These are phyloP conservation scores for Oophaga pumilio DNA, from an alignment of 2,113 vertebrate genomes.

Conservation along the genomic window DNA sequence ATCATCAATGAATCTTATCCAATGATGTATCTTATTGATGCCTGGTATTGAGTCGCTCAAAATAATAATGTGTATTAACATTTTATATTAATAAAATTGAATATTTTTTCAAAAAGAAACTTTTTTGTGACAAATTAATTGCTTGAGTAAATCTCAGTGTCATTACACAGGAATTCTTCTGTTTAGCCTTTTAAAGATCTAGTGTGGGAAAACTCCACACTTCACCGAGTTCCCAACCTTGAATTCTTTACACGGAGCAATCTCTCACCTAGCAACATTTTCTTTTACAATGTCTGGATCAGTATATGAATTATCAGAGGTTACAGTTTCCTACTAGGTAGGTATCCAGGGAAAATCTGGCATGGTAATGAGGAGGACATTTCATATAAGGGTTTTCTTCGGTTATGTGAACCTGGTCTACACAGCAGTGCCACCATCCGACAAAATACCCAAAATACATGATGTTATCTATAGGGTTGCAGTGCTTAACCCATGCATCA, in stretches of 20 bases:
- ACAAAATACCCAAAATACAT: neutral
- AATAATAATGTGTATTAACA: too few species aligned
- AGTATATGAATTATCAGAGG: constrained; percentile 77
- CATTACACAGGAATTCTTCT: too few species aligned
- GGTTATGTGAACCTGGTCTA: neutral
- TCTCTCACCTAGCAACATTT: constrained; percentile 85
- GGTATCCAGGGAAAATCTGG: constrained; percentile 74
- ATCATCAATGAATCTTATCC: too few species aligned
- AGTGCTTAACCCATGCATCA: too few species aligned
- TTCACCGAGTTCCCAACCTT: constrained; percentile 71
- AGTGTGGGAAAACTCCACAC: constrained; percentile 86
- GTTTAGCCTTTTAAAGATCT: constrained; percentile 84
- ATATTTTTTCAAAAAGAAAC: too few species aligned
- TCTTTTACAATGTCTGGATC: constrained; percentile 67
- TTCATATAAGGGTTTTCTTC: constrained; percentile 59
- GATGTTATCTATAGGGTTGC: neutral
- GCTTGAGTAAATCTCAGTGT: too few species aligned
- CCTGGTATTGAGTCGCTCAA: too few species aligned
- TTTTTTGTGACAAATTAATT: too few species aligned
- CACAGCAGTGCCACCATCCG: constrained; percentile 18
- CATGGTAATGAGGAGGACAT: constrained; percentile 56
- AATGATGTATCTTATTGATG: too few species aligned
- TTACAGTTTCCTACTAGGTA: constrained; percentile 79
- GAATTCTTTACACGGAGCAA: constrained; percentile 84
- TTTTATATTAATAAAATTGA: too few species aligned